These are phyloP conservation scores for Pogonognathellus flavescens DNA, from an alignment of 1,140 invertebrate species.

Conservation along the genomic window DNA sequence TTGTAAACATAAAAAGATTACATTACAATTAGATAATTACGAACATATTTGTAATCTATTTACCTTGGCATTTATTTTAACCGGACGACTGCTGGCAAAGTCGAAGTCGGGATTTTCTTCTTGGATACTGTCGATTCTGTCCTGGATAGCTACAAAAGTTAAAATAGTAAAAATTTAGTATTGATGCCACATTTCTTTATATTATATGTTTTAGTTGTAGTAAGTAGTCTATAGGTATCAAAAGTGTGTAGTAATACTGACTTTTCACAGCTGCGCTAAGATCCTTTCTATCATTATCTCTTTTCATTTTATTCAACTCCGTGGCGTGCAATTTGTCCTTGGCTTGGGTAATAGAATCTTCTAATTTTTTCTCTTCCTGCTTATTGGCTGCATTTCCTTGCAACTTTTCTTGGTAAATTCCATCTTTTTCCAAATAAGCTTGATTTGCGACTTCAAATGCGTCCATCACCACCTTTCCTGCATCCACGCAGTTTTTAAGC, in stretches of 20 bases:
- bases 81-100: background rate
- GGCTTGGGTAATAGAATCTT: constrained; percentile 71
- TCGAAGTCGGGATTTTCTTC: background rate
- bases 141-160: background rate
- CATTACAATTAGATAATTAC: background rate
- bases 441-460: background rate
- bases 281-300: constrained; percentile 79
- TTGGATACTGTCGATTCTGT: background rate
- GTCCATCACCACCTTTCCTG: background rate
- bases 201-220: too few relatives aligned
- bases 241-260: too few relatives aligned
- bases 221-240: background rate
- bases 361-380: background rate
- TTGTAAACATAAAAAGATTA: too few relatives aligned
- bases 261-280: constrained; percentile 73
- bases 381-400: background rate
- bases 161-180: background rate
- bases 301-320: constrained; percentile 61
- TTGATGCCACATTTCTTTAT: too few relatives aligned
- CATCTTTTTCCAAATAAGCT: background rate
- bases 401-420: background rate
- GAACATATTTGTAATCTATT: background rate
- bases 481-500: constrained; percentile 86
- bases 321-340: constrained; percentile 77
- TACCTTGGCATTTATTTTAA: background rate